Base-by-base conservation (phyloP, 2,797 vertebrate species). In the Gymnoscopelus microlampas region DNA sequence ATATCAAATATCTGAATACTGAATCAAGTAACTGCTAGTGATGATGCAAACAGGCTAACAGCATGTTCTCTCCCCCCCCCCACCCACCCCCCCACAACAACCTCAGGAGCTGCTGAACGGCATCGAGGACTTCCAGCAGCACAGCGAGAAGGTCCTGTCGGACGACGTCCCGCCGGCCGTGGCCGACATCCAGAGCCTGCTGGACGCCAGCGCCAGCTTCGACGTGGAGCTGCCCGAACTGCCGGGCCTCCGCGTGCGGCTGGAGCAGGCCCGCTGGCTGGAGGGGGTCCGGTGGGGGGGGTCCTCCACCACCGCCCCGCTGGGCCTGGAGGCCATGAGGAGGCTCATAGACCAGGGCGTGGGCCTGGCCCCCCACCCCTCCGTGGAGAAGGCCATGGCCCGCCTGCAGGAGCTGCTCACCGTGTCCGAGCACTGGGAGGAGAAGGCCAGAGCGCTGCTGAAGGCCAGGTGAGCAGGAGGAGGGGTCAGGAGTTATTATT, bases 331-430 rank as follows among this genome's bases (percentile, higher is more conserved):
- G 61, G 90, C 93, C 81, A 98, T 99, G 96, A 94, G 97, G 63
- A 93, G 94, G 59, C 96, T 99, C 71, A 98, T 99, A 8, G 98
- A 99, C 85, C 95, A 96, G 5, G 98, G 97, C 0, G 96, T 98
- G 35, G 96, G 96, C 39, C 86, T 99, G 2, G 87, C 90, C 0
- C 94, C 96, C 0, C 95, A 96, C 61, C 85, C 95, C 0, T 94
- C 95, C 0, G 96, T 97, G 44, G 98, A 99, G 89, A 97, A 94
- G 64, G 96, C 96, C 0, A 98, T 99, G 97, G 98, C 97, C 0
- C 93, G 91, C 24, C 94, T 99, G 57, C 98, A 99, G 85, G 97
- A 99, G 78, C 93, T 98, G 79, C 95, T 99, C 1, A 98, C 96
- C 0, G 89, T 98, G 50, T 97, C 97, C 0, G 98, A 99, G 81